Evolutionary conservation across 2,113 vertebrate species (phyloP).

Genomic region (Notothenia rossii): DNA sequence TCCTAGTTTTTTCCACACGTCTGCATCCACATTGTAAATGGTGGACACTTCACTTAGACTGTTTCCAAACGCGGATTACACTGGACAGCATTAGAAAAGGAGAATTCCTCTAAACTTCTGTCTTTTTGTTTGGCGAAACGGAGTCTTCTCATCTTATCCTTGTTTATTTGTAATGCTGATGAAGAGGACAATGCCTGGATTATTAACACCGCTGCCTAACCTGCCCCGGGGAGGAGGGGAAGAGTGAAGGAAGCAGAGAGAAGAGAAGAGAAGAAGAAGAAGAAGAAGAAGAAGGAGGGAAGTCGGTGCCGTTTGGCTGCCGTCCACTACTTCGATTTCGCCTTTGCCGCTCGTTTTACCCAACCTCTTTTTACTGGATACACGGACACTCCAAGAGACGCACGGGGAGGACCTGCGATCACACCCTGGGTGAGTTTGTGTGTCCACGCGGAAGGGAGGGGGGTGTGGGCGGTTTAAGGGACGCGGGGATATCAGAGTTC

Average conservation of each 20-base stretch:
- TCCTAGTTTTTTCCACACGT: background rate
- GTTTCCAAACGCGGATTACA: slow-evolving; percentile 46
- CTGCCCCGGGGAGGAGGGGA: slow-evolving; percentile 41
- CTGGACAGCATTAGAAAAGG: slow-evolving; percentile 2
- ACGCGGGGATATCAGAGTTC: background rate
- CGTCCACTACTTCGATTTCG: slow-evolving; percentile 62
- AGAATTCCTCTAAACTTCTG: slow-evolving; percentile 40
- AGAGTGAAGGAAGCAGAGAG: slow-evolving; percentile 58
- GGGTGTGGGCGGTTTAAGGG: too few relatives aligned
- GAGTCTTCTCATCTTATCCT: background rate
- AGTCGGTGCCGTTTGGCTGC: slow-evolving; percentile 65
- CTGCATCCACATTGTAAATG: slow-evolving; percentile 6
- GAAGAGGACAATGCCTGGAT: slow-evolving; percentile 80
- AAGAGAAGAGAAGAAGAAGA: background rate
- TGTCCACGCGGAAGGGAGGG: background rate
- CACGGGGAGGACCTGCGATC: slow-evolving; percentile 74
- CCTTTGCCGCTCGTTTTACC: slow-evolving; percentile 47
- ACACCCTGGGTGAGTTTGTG: slow-evolving; percentile 80
- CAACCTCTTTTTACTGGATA: slow-evolving; percentile 67
- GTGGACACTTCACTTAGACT: slow-evolving; percentile 40
- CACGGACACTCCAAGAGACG: slow-evolving; percentile 58
- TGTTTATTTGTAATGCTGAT: slow-evolving; percentile 7
- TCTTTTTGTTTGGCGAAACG: slow-evolving; percentile 35
- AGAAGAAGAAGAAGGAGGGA: slow-evolving; percentile 39
- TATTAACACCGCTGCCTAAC: slow-evolving; percentile 62